phyloP scores from a whole-genome alignment of 2,113 vertebrate genomes.

The Microcebus griseorufus region DNA sequence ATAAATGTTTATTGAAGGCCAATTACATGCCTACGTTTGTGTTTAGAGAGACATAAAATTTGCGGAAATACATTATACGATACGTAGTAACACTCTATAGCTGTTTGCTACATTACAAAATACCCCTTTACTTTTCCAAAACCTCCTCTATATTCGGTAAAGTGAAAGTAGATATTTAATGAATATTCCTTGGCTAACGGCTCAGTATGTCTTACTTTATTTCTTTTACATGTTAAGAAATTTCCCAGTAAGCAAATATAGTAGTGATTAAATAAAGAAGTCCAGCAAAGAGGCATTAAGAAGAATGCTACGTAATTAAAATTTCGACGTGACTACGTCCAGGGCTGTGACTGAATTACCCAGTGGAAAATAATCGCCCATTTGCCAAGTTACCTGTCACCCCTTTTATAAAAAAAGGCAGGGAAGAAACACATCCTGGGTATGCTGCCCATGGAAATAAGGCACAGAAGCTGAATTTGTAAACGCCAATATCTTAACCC shows the following conservation, averaged over 20 bases:
- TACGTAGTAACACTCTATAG: neutral
- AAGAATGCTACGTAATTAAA: slow-evolving; percentile 26
- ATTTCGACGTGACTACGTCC: neutral
- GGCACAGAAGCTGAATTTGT: neutral
- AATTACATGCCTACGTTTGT: neutral
- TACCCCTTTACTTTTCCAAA: neutral
- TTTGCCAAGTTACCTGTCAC: neutral
- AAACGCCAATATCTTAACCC: neutral
- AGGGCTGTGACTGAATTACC: neutral
- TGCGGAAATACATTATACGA: slow-evolving; percentile 9
- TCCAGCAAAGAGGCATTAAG: slow-evolving; percentile 48
- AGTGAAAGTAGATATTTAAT: neutral
- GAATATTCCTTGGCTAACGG: neutral
- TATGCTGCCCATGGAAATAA: neutral
- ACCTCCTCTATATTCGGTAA: neutral
- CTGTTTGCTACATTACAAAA: neutral
- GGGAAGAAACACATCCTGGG: neutral
- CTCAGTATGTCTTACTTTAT: slow-evolving; percentile 21
- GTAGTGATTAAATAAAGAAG: slow-evolving; percentile 43
- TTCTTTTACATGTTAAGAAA: slow-evolving; percentile 29
- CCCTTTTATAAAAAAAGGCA: neutral
- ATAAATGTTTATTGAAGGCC: slow-evolving; percentile 18
- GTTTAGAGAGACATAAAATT: neutral
- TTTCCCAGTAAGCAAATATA: slow-evolving; percentile 18
- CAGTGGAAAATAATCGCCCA: neutral